phyloP scores from a whole-genome alignment of 2,797 vertebrate species.

The Triplophysa bombifrons region DNA sequence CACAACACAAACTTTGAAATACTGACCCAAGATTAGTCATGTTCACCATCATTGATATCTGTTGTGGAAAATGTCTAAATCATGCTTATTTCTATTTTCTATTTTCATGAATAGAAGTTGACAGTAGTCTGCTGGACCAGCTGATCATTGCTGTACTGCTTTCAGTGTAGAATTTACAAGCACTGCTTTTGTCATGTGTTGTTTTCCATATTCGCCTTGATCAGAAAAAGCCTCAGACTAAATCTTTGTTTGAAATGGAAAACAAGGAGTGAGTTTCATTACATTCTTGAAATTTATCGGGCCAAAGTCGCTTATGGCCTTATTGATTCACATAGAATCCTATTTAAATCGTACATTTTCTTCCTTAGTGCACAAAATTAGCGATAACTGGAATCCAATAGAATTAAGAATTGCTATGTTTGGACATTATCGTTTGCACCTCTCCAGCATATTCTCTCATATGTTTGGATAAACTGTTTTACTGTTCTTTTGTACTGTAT shows the following conservation, averaged over 20 bases:
- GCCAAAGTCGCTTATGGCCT: constrained; percentile 48
- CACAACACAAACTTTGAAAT: constrained; percentile 24
- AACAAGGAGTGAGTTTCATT: constrained; percentile 13
- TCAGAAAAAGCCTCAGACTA: constrained; percentile 6
- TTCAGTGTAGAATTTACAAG: constrained; percentile 34
- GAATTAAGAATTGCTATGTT: constrained; percentile 42
- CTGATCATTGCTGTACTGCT: constrained; percentile 38
- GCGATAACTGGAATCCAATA: constrained; percentile 50
- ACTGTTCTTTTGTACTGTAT: constrained; percentile 71
- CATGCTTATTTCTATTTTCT: constrained; percentile 9
- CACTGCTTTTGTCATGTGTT: constrained; percentile 10
- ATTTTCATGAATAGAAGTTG: constrained; percentile 13
- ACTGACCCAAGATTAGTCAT: constrained; percentile 5
- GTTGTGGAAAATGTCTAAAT: not conserved
- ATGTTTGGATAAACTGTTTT: constrained; percentile 52
- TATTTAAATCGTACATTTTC: not conserved
- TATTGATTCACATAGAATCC: constrained; percentile 26
- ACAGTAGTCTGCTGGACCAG: constrained; percentile 22
- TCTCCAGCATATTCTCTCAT: constrained; percentile 40
- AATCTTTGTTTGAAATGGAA: constrained; percentile 21
- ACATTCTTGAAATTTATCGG: constrained; percentile 25
- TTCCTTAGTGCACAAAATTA: constrained; percentile 34
- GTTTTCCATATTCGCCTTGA: constrained; percentile 25
- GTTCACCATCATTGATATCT: constrained; percentile 18
- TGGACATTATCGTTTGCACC: constrained; percentile 37